Base-by-base conservation (phyloP, 2,888 invertebrate species). In the Hypomecis punctinalis region DNA sequence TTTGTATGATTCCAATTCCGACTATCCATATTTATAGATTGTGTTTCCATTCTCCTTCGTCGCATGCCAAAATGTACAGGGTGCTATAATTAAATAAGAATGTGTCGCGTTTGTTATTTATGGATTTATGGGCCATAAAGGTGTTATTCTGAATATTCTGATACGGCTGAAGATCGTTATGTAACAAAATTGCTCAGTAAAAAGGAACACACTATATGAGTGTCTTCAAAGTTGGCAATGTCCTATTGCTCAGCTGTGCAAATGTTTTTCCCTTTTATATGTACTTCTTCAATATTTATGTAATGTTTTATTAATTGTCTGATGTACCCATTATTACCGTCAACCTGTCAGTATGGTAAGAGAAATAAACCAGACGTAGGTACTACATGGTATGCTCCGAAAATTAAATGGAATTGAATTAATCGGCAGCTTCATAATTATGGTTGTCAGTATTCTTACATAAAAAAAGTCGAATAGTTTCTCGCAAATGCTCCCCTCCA, bases 31-130 rank as follows among this genome's bases (percentile, higher is more conserved):
- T 64, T 64, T 42, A 60, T 56, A 64, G 51, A n/a, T 5, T n/a
- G 49, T 47, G 48, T 45, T 64, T 54, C 49, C 49, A 57, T 52
- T 65, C 61, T 57, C 61, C 57, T 61, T 65, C 56, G 64, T 7
- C 47, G 37, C 36, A 42, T 61, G 65, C 65, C 65, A 65, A 65
- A 65, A 52, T 55, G 43, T 42, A 63, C 43, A 63, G 59, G 48
- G 43, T 49, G 63, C 49, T 63, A 55, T 47, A 53, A 57, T 61
- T 56, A 56, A 10, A 36, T 0, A 23, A 37, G 47, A 56, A 57
- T 53, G 46, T 11, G 60, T 37, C 47, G 56, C 45, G 11, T 55
- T 55, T 58, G 49, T 63, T 63, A 13, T 43, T 23, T 55, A 52
- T 62, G 36, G 35, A 55, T 49, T 59, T 64, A 64, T 54, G 54